A percentile compares a stretch with the other conserved stretches of the same genome.
Conservation (phyloP, 2,797 vertebrate species). For the Rhincodon typus region DNA sequence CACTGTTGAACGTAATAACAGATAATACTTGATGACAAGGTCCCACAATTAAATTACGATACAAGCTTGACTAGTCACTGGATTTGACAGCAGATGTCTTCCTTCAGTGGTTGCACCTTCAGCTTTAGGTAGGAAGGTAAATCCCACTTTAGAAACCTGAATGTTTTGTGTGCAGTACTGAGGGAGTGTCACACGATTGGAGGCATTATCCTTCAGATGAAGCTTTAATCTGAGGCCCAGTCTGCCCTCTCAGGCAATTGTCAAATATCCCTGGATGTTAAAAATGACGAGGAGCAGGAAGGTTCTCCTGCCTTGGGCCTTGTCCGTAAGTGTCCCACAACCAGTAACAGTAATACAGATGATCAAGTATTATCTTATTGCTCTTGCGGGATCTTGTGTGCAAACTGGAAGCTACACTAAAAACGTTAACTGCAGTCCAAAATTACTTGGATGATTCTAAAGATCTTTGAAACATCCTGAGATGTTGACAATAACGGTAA, state of each 20-base stretch:
- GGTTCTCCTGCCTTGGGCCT: background rate
- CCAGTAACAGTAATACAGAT: background rate
- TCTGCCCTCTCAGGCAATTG: background rate
- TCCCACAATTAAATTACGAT: background rate
- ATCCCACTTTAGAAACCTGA: background rate
- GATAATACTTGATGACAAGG: background rate
- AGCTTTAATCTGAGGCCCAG: background rate
- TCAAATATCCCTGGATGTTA: background rate
- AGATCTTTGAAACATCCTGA: background rate
- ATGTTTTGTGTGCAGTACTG: background rate
- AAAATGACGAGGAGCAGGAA: background rate
- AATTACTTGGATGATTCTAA: background rate
- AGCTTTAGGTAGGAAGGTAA: background rate
- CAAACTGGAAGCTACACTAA: background rate
- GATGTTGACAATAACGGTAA: background rate
- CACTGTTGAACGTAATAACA: background rate
- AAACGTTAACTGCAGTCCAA: background rate
- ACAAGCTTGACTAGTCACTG: background rate
- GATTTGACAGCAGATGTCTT: background rate
- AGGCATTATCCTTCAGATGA: background rate
- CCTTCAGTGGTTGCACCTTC: background rate
- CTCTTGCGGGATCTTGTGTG: background rate
- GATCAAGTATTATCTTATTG: background rate
- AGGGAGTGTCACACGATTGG: background rate
- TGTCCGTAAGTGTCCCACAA: background rate